phyloP scores from a whole-genome alignment of 2,797 vertebrate genomes.

The Thalassophryne amazonica region DNA sequence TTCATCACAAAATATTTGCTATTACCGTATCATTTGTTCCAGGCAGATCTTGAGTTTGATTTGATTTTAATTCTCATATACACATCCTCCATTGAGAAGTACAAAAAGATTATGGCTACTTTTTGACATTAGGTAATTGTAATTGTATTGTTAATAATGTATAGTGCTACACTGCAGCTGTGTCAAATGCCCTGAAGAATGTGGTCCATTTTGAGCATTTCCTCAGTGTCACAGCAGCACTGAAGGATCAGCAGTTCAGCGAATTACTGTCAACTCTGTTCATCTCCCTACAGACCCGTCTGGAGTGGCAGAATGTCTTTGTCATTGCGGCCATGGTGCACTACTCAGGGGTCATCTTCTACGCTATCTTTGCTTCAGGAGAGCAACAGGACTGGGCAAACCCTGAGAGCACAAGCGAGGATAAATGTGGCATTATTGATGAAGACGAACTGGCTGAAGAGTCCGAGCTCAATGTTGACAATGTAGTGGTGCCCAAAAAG shows the following conservation, averaged over 20 bases:
- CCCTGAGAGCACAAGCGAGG: conserved; percentile 88
- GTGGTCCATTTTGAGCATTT: conserved; percentile 10
- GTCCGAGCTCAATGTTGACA: conserved; percentile 85
- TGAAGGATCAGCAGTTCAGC: conserved; percentile 5
- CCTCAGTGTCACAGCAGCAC: not conserved
- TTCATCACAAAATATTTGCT: too few relatives aligned
- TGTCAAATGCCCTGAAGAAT: not conserved
- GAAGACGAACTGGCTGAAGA: conserved; percentile 94
- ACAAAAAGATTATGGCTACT: too few relatives aligned
- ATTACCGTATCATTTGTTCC: too few relatives aligned
- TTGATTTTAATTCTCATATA: too few relatives aligned
- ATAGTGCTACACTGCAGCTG: conserved; percentile 3
- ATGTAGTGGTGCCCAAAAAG: conserved; percentile 72
- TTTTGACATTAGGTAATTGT: too few relatives aligned
- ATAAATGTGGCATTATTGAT: conserved; percentile 92
- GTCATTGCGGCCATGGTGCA: conserved; percentile 95
- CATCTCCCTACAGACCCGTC: conserved; percentile 83
- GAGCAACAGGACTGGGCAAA: conserved; percentile 98
- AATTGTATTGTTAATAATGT: conserved; percentile 13
- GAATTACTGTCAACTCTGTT: conserved; percentile 14
- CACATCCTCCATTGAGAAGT: too few relatives aligned
- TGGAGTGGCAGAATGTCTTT: conserved; percentile 98
- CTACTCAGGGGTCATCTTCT: conserved; percentile 96
- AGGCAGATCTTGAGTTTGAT: too few relatives aligned
- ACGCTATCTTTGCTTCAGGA: conserved; percentile 96